Evolutionary conservation across 2,797 vertebrate species (phyloP).

Genomic region (Clarias platycephalus): DNA sequence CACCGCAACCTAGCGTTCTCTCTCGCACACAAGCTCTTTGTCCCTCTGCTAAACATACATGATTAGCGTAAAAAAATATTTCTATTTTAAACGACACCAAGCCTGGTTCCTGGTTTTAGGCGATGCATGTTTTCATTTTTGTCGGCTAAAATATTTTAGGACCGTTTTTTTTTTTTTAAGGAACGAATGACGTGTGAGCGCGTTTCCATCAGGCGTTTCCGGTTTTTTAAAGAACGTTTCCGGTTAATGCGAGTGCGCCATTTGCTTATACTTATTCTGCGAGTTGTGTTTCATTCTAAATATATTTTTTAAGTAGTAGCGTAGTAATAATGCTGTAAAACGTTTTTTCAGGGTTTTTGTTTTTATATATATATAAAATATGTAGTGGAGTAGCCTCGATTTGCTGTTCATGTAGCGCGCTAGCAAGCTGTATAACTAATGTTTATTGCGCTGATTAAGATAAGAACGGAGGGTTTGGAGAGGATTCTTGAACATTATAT

Average conservation of each 20-base stretch:
- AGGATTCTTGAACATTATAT: background rate
- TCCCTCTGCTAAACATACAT: slow-evolving; percentile 43
- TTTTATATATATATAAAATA: too few relatives aligned
- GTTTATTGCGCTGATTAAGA: background rate
- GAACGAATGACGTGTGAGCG: slow-evolving; percentile 80
- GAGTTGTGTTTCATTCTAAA: background rate
- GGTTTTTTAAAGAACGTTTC: slow-evolving; percentile 74
- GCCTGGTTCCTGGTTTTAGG: slow-evolving; percentile 37
- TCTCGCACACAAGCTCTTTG: slow-evolving; percentile 49
- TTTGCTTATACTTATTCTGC: slow-evolving; percentile 38
- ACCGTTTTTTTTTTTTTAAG: slow-evolving; percentile 67
- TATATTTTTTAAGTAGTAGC: background rate
- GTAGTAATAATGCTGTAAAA: background rate
- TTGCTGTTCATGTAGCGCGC: background rate
- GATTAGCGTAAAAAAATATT: background rate
- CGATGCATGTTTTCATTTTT: slow-evolving; percentile 54
- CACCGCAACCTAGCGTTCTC: slow-evolving; percentile 66
- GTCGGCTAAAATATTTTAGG: slow-evolving; percentile 65
- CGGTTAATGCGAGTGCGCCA: slow-evolving; percentile 69
- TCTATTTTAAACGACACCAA: slow-evolving; percentile 35
- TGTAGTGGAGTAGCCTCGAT: background rate
- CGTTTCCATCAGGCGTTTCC: slow-evolving; percentile 75
- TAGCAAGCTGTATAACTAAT: background rate
- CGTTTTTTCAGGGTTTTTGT: background rate
- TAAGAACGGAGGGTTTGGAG: too few relatives aligned